Conservation (phyloP, 2,113 vertebrate genomes). For the human (Homo sapiens) region DNA sequence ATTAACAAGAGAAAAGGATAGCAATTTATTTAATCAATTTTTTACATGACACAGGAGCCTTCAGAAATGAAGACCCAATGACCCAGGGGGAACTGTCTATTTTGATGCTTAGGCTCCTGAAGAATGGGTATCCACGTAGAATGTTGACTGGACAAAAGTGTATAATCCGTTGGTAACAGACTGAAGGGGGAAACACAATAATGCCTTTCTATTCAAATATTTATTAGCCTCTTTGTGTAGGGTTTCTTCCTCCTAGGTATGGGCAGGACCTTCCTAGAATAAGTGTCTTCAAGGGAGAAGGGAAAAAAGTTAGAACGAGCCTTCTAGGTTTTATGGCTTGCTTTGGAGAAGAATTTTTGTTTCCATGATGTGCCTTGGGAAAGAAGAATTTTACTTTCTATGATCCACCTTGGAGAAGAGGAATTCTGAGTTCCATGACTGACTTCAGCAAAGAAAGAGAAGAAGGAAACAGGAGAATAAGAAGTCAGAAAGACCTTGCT, state of each 20-base stretch:
- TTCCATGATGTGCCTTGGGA: neutral
- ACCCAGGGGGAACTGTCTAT: neutral
- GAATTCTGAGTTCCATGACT: neutral
- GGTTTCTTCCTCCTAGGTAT: neutral
- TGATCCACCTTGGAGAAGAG: neutral
- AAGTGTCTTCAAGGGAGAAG: neutral
- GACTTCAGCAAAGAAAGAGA: neutral
- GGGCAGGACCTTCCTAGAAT: neutral
- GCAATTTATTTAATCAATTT: neutral
- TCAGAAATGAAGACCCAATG: neutral
- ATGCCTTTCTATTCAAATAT: neutral
- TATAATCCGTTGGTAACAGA: neutral
- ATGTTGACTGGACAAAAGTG: neutral
- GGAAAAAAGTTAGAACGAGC: neutral
- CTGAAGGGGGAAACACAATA: neutral
- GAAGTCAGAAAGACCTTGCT: neutral
- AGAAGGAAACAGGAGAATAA: neutral
- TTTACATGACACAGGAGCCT: neutral
- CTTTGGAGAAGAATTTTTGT: neutral
- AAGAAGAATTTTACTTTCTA: neutral
- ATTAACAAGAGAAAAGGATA: neutral
- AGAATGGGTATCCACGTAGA: neutral
- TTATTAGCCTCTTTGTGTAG: neutral
- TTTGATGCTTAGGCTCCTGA: neutral
- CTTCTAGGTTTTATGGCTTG: neutral